These are phyloP conservation scores for Scophthalmus maximus DNA, from an alignment of 2,113 vertebrate species.

Conservation along the genomic window DNA sequence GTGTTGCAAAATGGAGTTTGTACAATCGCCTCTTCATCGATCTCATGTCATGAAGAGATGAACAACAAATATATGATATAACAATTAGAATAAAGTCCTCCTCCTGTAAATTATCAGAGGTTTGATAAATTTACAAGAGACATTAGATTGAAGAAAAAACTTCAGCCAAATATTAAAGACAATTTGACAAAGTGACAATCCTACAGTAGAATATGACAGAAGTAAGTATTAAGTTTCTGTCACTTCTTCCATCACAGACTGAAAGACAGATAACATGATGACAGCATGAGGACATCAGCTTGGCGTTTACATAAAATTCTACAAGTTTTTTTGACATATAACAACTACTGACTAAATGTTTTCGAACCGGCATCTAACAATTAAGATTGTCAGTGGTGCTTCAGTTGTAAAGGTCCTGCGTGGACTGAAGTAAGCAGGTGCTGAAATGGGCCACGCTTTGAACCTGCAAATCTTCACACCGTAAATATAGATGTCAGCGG, in stretches of 20 bases:
- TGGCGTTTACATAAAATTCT: neutral
- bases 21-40: neutral
- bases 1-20: neutral
- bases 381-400: neutral
- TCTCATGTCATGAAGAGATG: neutral
- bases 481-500: constrained; percentile 78
- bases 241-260: neutral
- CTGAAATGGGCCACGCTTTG: constrained; percentile 60
- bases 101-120: neutral
- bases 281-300: neutral
- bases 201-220: neutral
- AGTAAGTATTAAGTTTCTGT: constrained; percentile 6
- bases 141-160: neutral
- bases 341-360: neutral
- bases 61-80: neutral
- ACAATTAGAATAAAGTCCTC: neutral
- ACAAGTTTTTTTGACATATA: neutral
- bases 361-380: neutral
- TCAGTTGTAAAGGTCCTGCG: constrained; percentile 18
- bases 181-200: neutral
- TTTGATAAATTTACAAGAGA: too few relatives aligned
- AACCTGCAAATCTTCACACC: constrained; percentile 76
- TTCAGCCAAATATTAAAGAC: neutral
- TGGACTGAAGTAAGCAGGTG: constrained; percentile 79
- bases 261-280: constrained; percentile 5